Evolutionary conservation across 1,140 invertebrate genomes (phyloP), one percentile per base, ranked within the genome.

Genomic region (Ostrea edulis): DNA sequence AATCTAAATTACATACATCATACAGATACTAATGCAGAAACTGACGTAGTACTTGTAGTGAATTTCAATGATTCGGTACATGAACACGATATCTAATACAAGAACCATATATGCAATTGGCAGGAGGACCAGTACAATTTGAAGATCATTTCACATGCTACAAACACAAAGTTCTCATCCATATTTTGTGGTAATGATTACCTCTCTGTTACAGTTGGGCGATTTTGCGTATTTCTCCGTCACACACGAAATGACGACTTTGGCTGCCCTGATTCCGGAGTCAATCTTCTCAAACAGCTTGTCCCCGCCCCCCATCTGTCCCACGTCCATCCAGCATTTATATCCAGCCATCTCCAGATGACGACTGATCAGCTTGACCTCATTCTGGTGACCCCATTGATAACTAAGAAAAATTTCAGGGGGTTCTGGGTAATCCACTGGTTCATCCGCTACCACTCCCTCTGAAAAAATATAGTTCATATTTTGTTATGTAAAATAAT

Each of bases 221-320:
- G 93, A 94, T 85, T 93, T 90, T 51, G 93, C 92, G 89, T 94
- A 94, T 88, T 94, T 93, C 35, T 92, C 90, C 12, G 92, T 94
- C 5, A 93, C 92, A 88, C 93, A 94, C 58, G 90, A 92, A 14
- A 94, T 91, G 17, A 94, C 82, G 14, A 94, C 91, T 89, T 93
- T 94, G 8, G 93, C 93, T 20, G 86, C 92, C 52, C 94, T 86
- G 25, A 94, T 93, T 8, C 93, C 94, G 29, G 85, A 55, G 87
- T 94, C 93, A 86, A 94, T 94, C 77, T 93, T 93, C 58, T 91
- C 90, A 89, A 93, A 93, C 29, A 94, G 90, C 88, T 94, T 94
- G 87, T 94, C 92, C 14, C 94, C 94, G 0, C 94, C 94, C n/a
- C 94, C 94, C 93, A 94, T 94, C 89, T 94, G 93, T 44, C 94